Percentiles rank a stretch among this genome's conserved stretches.
These are phyloP conservation scores for Ameiurus melas DNA, from an alignment of 2,113 vertebrate species.

Conservation along the genomic window DNA sequence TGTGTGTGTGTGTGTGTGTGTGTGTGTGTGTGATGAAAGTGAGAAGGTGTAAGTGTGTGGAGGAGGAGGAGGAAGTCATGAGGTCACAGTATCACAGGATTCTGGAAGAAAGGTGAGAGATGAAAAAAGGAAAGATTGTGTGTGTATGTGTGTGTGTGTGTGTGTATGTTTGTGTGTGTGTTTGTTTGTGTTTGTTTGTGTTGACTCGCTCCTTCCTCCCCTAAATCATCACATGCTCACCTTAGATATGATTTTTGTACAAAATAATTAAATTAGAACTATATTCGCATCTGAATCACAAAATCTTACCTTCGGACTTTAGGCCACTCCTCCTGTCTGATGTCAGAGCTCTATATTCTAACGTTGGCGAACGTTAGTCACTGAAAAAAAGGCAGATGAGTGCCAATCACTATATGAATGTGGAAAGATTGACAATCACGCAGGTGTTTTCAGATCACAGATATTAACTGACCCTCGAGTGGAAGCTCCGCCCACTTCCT, in stretches of 20 bases:
- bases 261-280: background rate
- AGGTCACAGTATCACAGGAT: constrained; percentile 26
- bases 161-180: background rate
- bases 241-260: background rate
- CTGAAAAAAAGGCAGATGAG: background rate
- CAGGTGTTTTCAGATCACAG: background rate
- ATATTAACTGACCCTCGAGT: background rate
- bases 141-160: constrained; percentile 13
- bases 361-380: no score
- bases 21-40: constrained; percentile 32
- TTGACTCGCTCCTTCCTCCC: background rate
- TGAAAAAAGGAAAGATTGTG: background rate
- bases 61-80: background rate
- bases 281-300: background rate
- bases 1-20: background rate
- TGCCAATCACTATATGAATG: background rate
- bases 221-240: background rate
- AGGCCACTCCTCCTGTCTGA: background rate
- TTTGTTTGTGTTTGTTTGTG: no score
- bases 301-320: background rate
- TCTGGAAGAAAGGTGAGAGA: background rate
- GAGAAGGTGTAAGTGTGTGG: constrained; percentile 2
- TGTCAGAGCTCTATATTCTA: background rate
- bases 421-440: no score
- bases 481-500: background rate